Conservation (phyloP, 1,140 invertebrate species). For the Cyclargus thomasi region DNA sequence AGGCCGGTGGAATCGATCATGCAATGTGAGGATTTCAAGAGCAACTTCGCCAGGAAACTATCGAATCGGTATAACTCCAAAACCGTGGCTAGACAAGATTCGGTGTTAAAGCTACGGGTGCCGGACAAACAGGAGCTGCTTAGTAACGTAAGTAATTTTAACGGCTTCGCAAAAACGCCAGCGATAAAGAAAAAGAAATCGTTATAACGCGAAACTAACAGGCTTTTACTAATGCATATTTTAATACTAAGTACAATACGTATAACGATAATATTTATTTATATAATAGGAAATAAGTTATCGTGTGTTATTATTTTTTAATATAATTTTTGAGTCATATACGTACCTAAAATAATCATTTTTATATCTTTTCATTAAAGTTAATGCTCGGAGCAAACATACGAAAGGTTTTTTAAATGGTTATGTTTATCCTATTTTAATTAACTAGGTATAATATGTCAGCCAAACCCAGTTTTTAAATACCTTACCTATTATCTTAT, state of each 20-base stretch:
- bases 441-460: too few species aligned
- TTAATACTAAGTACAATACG: background rate
- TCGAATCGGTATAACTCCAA: conserved; percentile 59
- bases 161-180: background rate
- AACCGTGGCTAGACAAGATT: conserved; percentile 39
- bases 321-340: too few species aligned
- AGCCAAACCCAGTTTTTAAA: too few species aligned
- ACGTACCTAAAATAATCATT: too few species aligned
- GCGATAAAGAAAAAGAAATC: background rate
- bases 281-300: too few species aligned
- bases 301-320: too few species aligned
- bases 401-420: too few species aligned
- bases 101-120: conserved; percentile 40
- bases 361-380: too few species aligned
- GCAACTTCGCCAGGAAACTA: conserved; percentile 64
- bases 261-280: background rate
- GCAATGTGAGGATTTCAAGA: conserved; percentile 68
- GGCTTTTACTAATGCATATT: background rate
- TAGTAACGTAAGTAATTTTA: conserved; percentile 45
- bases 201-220: background rate
- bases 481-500: too few species aligned
- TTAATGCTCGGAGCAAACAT: too few species aligned
- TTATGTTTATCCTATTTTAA: too few species aligned
- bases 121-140: conserved; percentile 33
- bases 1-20: conserved; percentile 66